Conservation (phyloP, 2,113 vertebrate genomes). For the Promerops cafer region DNA sequence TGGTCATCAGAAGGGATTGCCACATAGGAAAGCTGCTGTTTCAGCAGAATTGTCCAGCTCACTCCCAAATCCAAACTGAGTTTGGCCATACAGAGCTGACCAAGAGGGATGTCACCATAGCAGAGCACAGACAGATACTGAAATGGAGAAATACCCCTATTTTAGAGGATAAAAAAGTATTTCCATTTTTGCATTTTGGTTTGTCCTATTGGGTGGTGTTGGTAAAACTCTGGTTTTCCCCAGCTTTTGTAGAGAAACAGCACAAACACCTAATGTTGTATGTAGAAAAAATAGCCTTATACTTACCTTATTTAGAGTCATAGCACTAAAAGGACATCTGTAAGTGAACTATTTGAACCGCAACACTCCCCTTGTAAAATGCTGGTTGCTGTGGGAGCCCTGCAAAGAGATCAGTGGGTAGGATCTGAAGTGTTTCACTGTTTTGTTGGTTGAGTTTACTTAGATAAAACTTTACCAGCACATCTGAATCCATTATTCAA, state of each 20-base stretch:
- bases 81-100: neutral
- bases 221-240: neutral
- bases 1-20: neutral
- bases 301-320: neutral
- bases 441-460: neutral
- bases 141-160: neutral
- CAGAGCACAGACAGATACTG: neutral
- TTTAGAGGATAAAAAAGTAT: neutral
- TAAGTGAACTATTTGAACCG: neutral
- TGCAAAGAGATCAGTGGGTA: neutral
- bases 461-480: neutral
- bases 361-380: neutral
- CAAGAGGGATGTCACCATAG: neutral
- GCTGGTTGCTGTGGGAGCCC: neutral
- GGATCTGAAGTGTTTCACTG: fast-evolving
- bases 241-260: neutral
- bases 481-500: neutral
- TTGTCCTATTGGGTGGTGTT: neutral
- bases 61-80: neutral
- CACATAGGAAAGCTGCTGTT: neutral
- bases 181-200: neutral
- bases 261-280: neutral
- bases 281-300: neutral
- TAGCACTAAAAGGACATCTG: neutral
- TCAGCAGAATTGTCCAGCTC: neutral